A percentile compares a stretch with the other conserved stretches of the same genome.
These are phyloP conservation scores for Cepphus grylle DNA, from an alignment of 2,113 vertebrate genomes.

Conservation along the genomic window DNA sequence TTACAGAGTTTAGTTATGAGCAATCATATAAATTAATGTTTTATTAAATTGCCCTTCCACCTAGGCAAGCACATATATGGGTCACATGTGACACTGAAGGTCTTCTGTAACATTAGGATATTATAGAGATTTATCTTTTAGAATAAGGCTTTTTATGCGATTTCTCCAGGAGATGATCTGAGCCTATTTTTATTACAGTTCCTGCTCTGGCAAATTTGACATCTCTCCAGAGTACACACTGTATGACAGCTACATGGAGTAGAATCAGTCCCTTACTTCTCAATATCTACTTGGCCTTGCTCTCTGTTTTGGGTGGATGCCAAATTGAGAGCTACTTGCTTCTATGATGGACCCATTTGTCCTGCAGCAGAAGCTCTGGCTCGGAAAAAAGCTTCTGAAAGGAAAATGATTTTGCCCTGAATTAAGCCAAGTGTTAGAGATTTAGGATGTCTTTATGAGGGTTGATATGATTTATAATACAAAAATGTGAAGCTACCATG, in stretches of 20 bases:
- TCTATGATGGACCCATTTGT: background rate
- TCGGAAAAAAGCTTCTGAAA: background rate
- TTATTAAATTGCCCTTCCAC: background rate
- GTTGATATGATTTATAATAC: background rate
- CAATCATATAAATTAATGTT: background rate
- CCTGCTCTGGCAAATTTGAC: conserved; percentile 25
- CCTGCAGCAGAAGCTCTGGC: background rate
- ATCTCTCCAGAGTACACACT: conserved; percentile 37
- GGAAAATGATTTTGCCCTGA: background rate
- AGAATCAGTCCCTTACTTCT: conserved; percentile 6
- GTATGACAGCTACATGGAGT: conserved; percentile 49
- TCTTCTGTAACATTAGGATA: background rate
- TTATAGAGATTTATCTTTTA: background rate
- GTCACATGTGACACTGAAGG: background rate
- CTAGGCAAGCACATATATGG: background rate
- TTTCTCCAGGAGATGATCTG: background rate
- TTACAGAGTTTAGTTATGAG: background rate
- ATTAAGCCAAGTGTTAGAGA: background rate
- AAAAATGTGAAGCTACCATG: background rate
- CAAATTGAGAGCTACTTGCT: background rate
- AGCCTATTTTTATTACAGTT: conserved; percentile 44
- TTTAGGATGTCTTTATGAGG: background rate
- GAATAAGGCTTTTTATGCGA: background rate
- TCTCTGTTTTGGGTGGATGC: background rate
- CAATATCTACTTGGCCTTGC: background rate